These are phyloP conservation scores for Alauda arvensis DNA, from an alignment of 2,797 vertebrate species.

Conservation along the genomic window DNA sequence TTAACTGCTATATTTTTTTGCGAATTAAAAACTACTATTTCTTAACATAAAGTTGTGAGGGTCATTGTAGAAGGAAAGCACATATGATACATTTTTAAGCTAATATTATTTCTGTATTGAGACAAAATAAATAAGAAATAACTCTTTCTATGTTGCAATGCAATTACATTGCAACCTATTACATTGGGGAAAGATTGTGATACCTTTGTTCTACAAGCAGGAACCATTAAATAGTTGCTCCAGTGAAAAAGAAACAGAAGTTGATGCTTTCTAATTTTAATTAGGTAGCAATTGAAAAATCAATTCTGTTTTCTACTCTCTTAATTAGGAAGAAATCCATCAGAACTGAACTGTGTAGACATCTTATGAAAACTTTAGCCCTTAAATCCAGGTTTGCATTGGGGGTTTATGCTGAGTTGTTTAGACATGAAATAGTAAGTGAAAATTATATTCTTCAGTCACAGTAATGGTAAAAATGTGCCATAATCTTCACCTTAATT, in stretches of 20 bases:
- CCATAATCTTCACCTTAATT: background rate
- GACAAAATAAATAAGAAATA: background rate
- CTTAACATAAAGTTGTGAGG: background rate
- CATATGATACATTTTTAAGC: background rate
- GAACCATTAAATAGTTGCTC: background rate
- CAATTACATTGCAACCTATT: background rate
- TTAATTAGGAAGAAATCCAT: background rate
- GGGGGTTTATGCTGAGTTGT: background rate
- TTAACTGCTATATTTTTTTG: background rate
- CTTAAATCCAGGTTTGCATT: background rate
- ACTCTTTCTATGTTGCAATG: background rate
- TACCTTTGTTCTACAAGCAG: background rate
- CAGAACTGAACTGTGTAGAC: background rate
- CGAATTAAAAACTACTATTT: background rate
- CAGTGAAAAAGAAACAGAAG: background rate
- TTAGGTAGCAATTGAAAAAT: background rate
- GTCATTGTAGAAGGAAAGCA: background rate
- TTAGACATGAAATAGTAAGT: background rate
- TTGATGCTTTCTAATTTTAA: background rate
- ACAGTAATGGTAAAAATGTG: background rate
- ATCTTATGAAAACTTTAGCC: background rate
- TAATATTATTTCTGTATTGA: background rate
- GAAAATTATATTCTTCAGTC: background rate
- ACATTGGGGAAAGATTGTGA: background rate
- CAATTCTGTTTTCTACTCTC: background rate